Conservation (phyloP, 2,113 vertebrate genomes). For the Symphodus melops region DNA sequence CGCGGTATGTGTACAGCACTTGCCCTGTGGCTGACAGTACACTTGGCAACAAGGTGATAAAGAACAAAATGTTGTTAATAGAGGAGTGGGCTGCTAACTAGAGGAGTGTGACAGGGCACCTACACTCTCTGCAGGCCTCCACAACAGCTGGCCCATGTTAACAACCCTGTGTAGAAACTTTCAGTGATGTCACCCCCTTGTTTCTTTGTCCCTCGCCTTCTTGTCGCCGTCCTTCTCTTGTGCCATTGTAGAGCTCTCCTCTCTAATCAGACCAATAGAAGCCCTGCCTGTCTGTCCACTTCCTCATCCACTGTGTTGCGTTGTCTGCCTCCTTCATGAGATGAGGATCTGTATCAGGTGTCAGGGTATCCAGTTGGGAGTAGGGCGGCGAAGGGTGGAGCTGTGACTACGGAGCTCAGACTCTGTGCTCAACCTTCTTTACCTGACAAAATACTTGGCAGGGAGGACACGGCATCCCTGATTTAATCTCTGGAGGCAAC, state of each 20-base stretch:
- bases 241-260: background rate
- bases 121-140: background rate
- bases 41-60: conserved; percentile 60
- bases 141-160: conserved; percentile 35
- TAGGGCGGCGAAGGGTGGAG: background rate
- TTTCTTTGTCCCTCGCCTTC: conserved; percentile 7
- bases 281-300: conserved; percentile 24
- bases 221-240: background rate
- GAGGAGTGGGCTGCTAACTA: conserved; percentile 49
- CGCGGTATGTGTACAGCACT: conserved; percentile 13
- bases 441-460: conserved; percentile 26
- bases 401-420: too few relatives aligned
- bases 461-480: background rate
- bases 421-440: too few relatives aligned
- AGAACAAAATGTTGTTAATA: conserved; percentile 66
- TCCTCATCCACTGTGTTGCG: conserved; percentile 17
- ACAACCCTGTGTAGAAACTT: background rate
- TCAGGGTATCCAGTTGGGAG: conserved; percentile 24
- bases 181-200: background rate
- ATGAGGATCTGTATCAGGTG: conserved; percentile 12
- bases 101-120: conserved; percentile 48
- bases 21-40: conserved; percentile 30
- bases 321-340: conserved; percentile 13
- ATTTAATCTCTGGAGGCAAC: conserved; percentile 42
- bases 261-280: conserved; percentile 31